These are phyloP conservation scores for Pachypanchax playfairii DNA, from an alignment of 2,113 vertebrate genomes.

Conservation along the genomic window DNA sequence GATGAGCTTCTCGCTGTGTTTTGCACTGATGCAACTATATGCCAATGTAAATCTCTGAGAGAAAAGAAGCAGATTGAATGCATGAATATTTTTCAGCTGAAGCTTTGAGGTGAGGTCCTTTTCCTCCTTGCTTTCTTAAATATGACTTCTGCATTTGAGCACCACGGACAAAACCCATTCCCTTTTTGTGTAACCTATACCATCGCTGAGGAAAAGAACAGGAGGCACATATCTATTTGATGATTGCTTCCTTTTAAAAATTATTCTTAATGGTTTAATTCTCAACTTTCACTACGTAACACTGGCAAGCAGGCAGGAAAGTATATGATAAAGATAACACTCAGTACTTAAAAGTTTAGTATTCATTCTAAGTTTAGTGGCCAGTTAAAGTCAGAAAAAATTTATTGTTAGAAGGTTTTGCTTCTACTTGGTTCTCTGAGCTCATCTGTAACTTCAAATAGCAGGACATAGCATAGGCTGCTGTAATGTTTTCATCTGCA, in stretches of 20 bases:
- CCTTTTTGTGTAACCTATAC: constrained; percentile 14
- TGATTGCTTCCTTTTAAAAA: not conserved
- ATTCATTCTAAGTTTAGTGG: constrained; percentile 1
- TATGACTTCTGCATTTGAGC: not conserved
- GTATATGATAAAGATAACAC: no score
- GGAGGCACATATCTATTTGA: constrained; percentile 1
- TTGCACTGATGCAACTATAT: constrained; percentile 19
- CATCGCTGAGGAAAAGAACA: constrained; percentile 1
- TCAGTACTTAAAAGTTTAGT: no score
- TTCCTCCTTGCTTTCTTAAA: not conserved
- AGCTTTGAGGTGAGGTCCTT: not conserved
- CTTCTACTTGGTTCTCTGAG: not conserved
- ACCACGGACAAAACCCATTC: constrained; percentile 26
- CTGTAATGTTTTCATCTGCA: no score
- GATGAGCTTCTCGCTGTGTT: not conserved
- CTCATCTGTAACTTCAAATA: no score
- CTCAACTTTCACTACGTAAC: not conserved
- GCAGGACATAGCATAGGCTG: no score
- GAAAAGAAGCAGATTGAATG: constrained; percentile 6
- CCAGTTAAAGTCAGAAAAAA: not conserved
- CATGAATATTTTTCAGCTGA: constrained; percentile 13
- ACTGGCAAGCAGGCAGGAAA: no score
- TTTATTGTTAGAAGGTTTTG: constrained; percentile 7
- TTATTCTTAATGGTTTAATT: not conserved
- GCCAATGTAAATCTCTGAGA: constrained; percentile 4